Evolutionary conservation across 2,888 invertebrate species (phyloP).

Genomic region (Drosophila putrida): DNA sequence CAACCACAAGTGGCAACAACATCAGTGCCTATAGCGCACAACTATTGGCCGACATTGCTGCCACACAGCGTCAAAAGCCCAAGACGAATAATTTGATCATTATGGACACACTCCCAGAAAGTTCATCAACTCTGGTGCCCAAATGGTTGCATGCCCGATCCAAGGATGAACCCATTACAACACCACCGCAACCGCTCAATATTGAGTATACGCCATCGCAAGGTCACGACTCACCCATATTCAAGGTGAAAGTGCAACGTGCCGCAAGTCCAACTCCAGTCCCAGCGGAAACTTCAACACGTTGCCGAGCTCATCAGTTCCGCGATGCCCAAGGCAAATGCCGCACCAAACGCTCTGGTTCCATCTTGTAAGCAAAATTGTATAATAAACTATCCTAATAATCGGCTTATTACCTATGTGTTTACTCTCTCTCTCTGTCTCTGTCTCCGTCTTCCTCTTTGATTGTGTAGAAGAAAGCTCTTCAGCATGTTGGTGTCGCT

Average conservation of each 20-base stretch:
- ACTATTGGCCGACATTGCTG: slow-evolving; percentile 64
- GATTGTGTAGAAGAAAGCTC: slow-evolving; percentile 68
- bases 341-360: slow-evolving; percentile 69
- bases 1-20: slow-evolving; percentile 22
- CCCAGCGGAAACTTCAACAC: slow-evolving; percentile 36
- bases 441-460: background rate
- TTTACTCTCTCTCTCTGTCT: slow-evolving; percentile 10
- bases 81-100: slow-evolving; percentile 65
- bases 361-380: slow-evolving; percentile 76
- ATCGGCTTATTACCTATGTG: slow-evolving; percentile 58
- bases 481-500: slow-evolving; percentile 77
- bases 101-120: slow-evolving; percentile 55
- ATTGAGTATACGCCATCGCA: slow-evolving; percentile 65
- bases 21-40: slow-evolving; percentile 60
- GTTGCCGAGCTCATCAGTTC: slow-evolving; percentile 74
- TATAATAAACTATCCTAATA: slow-evolving; percentile 37
- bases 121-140: slow-evolving; percentile 37
- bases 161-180: slow-evolving; percentile 62
- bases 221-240: slow-evolving; percentile 71
- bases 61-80: slow-evolving; percentile 48
- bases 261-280: slow-evolving; percentile 32
- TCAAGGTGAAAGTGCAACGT: slow-evolving; percentile 75
- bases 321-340: slow-evolving; percentile 77
- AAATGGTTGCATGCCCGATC: slow-evolving; percentile 59
- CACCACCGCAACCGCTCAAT: slow-evolving; percentile 27